Evolutionary conservation across 2,113 vertebrate species (phyloP), one percentile per base, ranked within the genome.

Genomic region (Menidia beryllina): DNA sequence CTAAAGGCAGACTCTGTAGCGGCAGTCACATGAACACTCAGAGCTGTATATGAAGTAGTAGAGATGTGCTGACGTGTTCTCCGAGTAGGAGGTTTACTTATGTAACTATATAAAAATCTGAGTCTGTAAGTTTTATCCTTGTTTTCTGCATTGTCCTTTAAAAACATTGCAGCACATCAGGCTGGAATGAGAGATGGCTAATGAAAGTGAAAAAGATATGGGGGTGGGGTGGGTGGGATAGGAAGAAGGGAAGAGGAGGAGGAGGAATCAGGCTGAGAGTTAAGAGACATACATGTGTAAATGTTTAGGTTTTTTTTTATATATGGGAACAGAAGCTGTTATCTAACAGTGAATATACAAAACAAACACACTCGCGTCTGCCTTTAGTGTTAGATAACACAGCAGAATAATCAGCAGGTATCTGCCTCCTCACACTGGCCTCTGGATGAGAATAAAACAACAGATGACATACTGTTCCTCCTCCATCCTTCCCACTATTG

Each of bases 381-480:
- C 69, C 70, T 83, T 86, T 62, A 60, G 47, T 81, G 84, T 85
- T 84, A 82, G 82, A 82, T 88, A 83, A 90, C 79, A 78, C 70
- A 76, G 68, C 34, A 20, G 75, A 85, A 89, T 86, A 88, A 89
- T 85, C 70, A 88, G 83, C 77, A 86, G 84, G 82, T 89, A 81
- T 76, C 79, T 77, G 70, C 87, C 89, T 88, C 85, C 82, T 83
- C 86, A 86, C 83, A 71, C 87, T 90, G 81, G 83, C 85, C 83
- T 86, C 72, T 86, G 85, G 84, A 88, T 82, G 82, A 86, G 85
- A 91, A 90, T 84, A 83, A 89, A 91, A 91, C 88, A 83, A 69
- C 9, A 39, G 58, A 87, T 90, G 85, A 83, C 85, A 84, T 86
- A 26, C 49, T 84, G 62, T 86, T 86, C 87, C 89, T 89, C 85